Base-by-base conservation (phyloP, 2,888 invertebrate species). In the Aphodius granarius region DNA sequence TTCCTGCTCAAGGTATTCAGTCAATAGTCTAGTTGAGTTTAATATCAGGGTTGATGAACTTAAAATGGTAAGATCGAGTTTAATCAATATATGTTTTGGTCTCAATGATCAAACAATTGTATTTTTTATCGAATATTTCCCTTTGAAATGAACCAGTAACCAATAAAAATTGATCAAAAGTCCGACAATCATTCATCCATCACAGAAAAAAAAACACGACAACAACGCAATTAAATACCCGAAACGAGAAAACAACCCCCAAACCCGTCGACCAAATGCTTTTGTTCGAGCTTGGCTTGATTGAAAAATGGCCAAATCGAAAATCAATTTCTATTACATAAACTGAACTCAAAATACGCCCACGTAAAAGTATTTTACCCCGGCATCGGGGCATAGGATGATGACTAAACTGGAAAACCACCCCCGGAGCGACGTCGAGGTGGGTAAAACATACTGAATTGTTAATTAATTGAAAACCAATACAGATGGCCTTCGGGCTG, bases 391-490 rank as follows among this genome's bases (percentile, higher is more conserved):
- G 9, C 65, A 16, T 19, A 19, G 65, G 68, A 68, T 72, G 72
- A 72, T 72, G 72, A 63, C 72, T n/a, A 63, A 43, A 43, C 66
- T 20, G 66, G 22, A 66, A 23, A 21, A n/a, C 68, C 18, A 13
- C 6, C 22, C 68, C 20, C 68, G 21, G 19, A 19, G 68, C 43
- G 23, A 20, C 13, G 21, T 62, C 13, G 18, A 23, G 22, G 18
- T 71, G 76, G 76, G 77, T 74, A 78, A 79, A 79, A 79, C 78
- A 78, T 71, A 78, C 77, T 78, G 79, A 79, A 80, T 81, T 78
- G 78, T 79, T 80, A 81, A 81, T 81, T 81, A 81, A 81, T 81
- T 78, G 81, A 81, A 81, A 80, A 81, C 80, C 80, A 75, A 81
- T 81, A 80, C 76, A 77, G 76, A 79, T 78, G 78, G 78, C 80